These are phyloP conservation scores for Rhyacophila brunnea DNA, from an alignment of 1,140 invertebrate genomes.

Conservation along the genomic window DNA sequence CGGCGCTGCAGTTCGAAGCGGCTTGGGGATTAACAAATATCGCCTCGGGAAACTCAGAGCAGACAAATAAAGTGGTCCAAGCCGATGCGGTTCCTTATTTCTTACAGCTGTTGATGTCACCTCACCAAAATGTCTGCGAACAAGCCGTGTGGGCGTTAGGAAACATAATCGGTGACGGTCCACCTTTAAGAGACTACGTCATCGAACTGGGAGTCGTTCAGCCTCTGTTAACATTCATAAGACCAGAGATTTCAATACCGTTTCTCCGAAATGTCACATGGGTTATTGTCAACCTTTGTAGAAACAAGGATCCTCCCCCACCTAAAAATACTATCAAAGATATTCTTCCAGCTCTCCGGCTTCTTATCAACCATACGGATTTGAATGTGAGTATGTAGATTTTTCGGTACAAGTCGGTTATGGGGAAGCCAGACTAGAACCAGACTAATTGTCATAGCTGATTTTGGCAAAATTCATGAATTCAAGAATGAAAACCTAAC, in stretches of 20 bases:
- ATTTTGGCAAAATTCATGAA: too few relatives aligned
- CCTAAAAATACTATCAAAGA: slow-evolving; percentile 83
- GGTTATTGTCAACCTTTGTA: slow-evolving; percentile 96
- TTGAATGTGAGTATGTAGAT: slow-evolving; percentile 77
- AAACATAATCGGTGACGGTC: slow-evolving; percentile 93
- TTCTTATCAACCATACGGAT: slow-evolving; percentile 94
- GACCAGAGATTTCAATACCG: slow-evolving; percentile 87
- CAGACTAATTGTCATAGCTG: too few relatives aligned
- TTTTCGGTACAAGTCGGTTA: too few relatives aligned
- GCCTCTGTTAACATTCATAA: slow-evolving; percentile 87
- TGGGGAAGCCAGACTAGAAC: too few relatives aligned
- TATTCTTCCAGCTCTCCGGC: slow-evolving; percentile 90
- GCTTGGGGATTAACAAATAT: slow-evolving; percentile 99
- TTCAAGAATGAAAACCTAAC: too few relatives aligned
- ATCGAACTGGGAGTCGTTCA: slow-evolving; percentile 87
- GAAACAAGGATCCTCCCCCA: slow-evolving; percentile 93
- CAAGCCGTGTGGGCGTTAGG: slow-evolving; percentile 98
- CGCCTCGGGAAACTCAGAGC: slow-evolving; percentile 92
- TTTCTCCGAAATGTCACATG: slow-evolving; percentile 97
- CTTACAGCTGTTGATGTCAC: slow-evolving; percentile 84
- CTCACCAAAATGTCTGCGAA: slow-evolving; percentile 97
- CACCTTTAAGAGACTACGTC: slow-evolving; percentile 85
- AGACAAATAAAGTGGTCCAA: slow-evolving; percentile 93
- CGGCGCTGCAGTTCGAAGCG: slow-evolving; percentile 95
- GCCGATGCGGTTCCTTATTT: slow-evolving; percentile 96